Evolutionary conservation across 2,113 vertebrate genomes (phyloP).

Genomic region (Leptobrachium leishanense): DNA sequence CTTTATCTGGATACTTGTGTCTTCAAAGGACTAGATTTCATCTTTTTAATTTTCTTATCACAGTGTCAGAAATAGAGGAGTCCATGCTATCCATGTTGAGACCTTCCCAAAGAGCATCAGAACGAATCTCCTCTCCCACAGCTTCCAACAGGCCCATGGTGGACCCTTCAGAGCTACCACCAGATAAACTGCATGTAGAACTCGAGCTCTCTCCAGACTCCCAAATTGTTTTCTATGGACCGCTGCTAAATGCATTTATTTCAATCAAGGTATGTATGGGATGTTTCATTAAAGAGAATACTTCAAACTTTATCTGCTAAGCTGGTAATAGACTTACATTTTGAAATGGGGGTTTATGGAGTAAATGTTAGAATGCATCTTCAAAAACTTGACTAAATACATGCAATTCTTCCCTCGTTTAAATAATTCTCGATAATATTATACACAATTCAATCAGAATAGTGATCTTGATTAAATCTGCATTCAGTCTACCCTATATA

Average conservation of each 20-base stretch:
- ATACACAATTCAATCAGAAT: too few relatives aligned
- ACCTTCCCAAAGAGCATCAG: constrained; percentile 73
- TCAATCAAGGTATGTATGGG: constrained; percentile 82
- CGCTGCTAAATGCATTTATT: constrained; percentile 85
- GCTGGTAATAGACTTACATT: too few relatives aligned
- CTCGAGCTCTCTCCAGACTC: constrained; percentile 94
- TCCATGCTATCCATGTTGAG: constrained; percentile 88
- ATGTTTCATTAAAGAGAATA: too few relatives aligned
- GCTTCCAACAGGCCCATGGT: constrained; percentile 66
- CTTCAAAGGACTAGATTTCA: not conserved
- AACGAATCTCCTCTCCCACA: constrained; percentile 71
- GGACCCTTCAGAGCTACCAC: constrained; percentile 89
- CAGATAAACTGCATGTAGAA: constrained; percentile 90
- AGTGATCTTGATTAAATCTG: too few relatives aligned
- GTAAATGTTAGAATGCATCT: too few relatives aligned
- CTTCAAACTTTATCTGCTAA: too few relatives aligned
- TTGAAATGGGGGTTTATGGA: too few relatives aligned
- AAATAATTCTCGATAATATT: too few relatives aligned
- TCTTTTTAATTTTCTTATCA: not conserved
- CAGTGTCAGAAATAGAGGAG: constrained; percentile 96
- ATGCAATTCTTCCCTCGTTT: too few relatives aligned
- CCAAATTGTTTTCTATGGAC: constrained; percentile 90
- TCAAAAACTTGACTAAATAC: too few relatives aligned
- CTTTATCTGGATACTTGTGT: too few relatives aligned
- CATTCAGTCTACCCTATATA: too few relatives aligned